phyloP scores from a whole-genome alignment of 2,888 invertebrate species.

The Scaptomyza polygonia region DNA sequence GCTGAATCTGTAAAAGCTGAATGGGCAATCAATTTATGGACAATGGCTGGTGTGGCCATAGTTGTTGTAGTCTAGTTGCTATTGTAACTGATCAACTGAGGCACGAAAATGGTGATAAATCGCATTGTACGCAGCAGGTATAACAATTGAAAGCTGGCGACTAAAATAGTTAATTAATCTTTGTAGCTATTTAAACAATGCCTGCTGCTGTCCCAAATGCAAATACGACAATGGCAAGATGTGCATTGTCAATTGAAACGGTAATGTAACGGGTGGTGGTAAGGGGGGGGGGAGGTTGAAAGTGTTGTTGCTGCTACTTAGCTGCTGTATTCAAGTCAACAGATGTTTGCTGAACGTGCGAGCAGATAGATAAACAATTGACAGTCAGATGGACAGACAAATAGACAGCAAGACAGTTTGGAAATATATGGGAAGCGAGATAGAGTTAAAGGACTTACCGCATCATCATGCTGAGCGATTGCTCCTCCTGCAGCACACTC shows the following conservation, averaged over 20 bases:
- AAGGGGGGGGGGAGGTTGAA: too few species aligned
- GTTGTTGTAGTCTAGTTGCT: background rate
- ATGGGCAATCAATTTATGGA: constrained; percentile 14
- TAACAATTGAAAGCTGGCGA: constrained; percentile 20
- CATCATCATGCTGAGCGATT: constrained; percentile 98
- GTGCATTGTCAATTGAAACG: constrained; percentile 43
- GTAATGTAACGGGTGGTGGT: background rate
- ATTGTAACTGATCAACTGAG: constrained; percentile 31
- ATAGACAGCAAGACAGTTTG: constrained; percentile 2
- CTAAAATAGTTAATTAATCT: constrained; percentile 69
- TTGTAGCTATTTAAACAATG: constrained; percentile 58
- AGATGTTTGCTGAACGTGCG: constrained; percentile 51
- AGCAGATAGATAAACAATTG: constrained; percentile 42
- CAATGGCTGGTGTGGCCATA: constrained; percentile 11
- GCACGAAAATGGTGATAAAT: constrained; percentile 37
- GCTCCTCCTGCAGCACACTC: constrained; percentile 97
- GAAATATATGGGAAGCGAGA: background rate
- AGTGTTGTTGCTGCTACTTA: constrained; percentile 23
- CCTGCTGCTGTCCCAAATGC: constrained; percentile 8
- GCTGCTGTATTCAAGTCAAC: constrained; percentile 41
- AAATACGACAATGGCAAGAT: constrained; percentile 27
- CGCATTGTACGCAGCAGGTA: constrained; percentile 31
- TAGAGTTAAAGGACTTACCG: constrained; percentile 85
- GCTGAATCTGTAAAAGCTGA: background rate
- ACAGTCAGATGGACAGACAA: constrained; percentile 16